phyloP scores from a whole-genome alignment of 2,113 vertebrate genomes.

The Hyaena hyaena region DNA sequence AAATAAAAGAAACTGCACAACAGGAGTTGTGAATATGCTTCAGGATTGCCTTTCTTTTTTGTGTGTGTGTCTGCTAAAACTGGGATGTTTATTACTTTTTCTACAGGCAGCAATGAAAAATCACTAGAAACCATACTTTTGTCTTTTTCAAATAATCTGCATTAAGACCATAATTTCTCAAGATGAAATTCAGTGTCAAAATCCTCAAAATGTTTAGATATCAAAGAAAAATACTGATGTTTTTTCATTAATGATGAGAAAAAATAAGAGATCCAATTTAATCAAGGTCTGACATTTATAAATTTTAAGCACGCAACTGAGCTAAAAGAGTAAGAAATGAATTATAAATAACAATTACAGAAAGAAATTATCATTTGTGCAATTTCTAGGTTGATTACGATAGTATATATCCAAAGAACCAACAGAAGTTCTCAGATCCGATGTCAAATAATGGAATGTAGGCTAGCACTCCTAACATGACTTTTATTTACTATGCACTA shows the following conservation, averaged over 20 bases:
- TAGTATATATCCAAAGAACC: constrained; percentile 67
- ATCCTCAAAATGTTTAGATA: constrained; percentile 73
- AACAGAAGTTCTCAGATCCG: constrained; percentile 68
- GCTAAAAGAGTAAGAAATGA: constrained; percentile 57
- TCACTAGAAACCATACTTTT: constrained; percentile 77
- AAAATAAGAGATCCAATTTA: constrained; percentile 79
- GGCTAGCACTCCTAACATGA: constrained; percentile 43
- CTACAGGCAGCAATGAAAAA: constrained; percentile 80
- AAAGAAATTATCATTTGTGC: constrained; percentile 65
- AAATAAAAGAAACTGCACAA: not conserved
- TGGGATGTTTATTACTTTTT: constrained; percentile 84
- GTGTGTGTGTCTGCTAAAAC: constrained; percentile 81
- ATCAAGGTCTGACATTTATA: constrained; percentile 70
- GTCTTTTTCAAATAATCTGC: constrained; percentile 79
- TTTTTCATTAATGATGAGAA: constrained; percentile 50
- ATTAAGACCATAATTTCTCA: constrained; percentile 72
- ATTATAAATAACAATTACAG: constrained; percentile 53
- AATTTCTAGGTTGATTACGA: constrained; percentile 60
- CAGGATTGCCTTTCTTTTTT: not conserved
- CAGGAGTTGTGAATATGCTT: not conserved
- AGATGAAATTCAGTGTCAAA: constrained; percentile 79
- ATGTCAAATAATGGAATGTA: constrained; percentile 77
- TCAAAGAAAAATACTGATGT: constrained; percentile 68
- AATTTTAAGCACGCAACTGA: constrained; percentile 61
- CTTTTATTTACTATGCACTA: constrained; percentile 78